These are phyloP conservation scores for Enteromius fasciolatus DNA, from an alignment of 2,797 vertebrate species.

Conservation along the genomic window DNA sequence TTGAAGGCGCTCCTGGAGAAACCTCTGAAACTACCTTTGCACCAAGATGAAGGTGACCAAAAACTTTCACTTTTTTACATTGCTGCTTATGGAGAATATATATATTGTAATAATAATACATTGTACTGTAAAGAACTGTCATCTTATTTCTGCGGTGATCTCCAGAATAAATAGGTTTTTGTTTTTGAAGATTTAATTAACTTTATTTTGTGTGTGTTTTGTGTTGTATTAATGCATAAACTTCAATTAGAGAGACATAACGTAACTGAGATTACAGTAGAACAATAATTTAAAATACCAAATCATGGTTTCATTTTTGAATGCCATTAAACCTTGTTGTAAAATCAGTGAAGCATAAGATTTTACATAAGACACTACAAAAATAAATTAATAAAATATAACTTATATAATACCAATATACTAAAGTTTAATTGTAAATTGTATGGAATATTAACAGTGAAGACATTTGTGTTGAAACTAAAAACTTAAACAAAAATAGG, in stretches of 20 bases:
- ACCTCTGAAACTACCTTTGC: constrained; percentile 85
- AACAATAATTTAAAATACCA: not conserved
- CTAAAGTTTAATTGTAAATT: no score
- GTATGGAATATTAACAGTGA: not conserved
- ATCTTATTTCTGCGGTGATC: not conserved
- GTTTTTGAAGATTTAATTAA: not conserved
- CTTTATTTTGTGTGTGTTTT: not conserved
- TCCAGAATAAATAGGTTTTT: not conserved
- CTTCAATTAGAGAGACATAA: not conserved
- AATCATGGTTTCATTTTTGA: not conserved
- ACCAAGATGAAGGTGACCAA: constrained; percentile 84
- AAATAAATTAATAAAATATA: not conserved
- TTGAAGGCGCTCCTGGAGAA: constrained; percentile 90
- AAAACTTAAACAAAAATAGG: not conserved
- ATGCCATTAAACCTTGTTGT: not conserved
- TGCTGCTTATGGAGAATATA: not conserved
- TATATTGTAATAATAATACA: not conserved
- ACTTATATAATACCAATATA: no score
- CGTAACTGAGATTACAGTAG: not conserved
- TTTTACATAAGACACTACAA: not conserved
- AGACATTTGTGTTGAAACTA: not conserved
- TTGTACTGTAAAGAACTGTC: not conserved
- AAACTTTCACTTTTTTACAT: not conserved
- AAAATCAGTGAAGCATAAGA: not conserved
- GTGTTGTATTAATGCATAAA: not conserved